phyloP scores from a whole-genome alignment of 2,113 vertebrate genomes.

The Aegotheles bennettii region DNA sequence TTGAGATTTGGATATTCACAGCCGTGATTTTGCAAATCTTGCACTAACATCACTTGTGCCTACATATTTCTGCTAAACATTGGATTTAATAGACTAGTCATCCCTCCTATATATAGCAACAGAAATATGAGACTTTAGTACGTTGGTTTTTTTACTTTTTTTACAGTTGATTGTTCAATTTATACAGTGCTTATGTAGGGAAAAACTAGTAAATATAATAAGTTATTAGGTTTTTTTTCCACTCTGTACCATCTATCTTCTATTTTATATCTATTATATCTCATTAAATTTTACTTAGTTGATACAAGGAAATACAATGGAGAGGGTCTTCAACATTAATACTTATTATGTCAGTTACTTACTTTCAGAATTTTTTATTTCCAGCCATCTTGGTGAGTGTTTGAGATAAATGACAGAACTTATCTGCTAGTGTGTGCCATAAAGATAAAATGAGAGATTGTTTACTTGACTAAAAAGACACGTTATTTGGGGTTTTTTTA shows the following conservation, averaged over 20 bases:
- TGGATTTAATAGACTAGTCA: neutral
- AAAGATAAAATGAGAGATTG: slow-evolving; percentile 45
- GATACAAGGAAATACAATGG: neutral
- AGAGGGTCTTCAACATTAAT: slow-evolving; percentile 28
- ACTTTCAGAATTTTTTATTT: slow-evolving; percentile 38
- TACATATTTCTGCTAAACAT: neutral
- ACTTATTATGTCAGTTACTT: slow-evolving; percentile 21
- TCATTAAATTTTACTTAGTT: slow-evolving; percentile 34
- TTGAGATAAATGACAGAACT: slow-evolving; percentile 9
- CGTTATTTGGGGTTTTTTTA: slow-evolving; percentile 32
- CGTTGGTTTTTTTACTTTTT: neutral
- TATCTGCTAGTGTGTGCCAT: slow-evolving; percentile 12
- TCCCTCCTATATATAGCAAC: neutral
- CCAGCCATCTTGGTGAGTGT: neutral
- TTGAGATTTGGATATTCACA: neutral
- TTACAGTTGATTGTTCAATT: neutral
- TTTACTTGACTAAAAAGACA: slow-evolving; percentile 6
- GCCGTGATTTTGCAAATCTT: neutral
- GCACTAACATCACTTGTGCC: neutral
- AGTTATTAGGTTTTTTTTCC: neutral
- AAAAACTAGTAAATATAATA: neutral
- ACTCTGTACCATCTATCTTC: neutral
- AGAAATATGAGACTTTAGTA: neutral
- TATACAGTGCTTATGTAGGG: neutral
- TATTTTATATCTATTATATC: slow-evolving; percentile 9